Base-by-base conservation (phyloP, 2,888 invertebrate species). In the Hetaerina titia region DNA sequence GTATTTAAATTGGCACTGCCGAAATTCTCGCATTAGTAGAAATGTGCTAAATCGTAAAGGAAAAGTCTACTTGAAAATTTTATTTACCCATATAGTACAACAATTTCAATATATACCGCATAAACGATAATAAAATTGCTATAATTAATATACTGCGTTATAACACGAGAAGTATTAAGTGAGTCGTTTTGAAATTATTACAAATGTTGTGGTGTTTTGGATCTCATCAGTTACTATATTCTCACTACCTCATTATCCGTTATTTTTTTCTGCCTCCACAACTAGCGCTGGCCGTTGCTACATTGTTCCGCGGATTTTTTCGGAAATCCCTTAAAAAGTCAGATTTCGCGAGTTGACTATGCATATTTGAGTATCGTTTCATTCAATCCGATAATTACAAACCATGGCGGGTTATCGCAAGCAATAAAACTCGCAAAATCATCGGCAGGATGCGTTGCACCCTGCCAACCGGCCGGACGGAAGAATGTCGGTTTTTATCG, bases 361-460 rank as follows among this genome's bases (percentile, higher is more conserved):
- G 81, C 81, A 81, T 81, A 81, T 81, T 81, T 31, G 81, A 81
- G 81, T 25, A 25, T 22, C 81, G 31, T 25, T 81, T 81, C 81
- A 81, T 81, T 81, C 81, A 81, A 81, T 81, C 81, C 81, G 81
- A 81, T 81, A 81, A 81, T 81, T 81, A 81, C 81, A 81, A 81
- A 31, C 25, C 81, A 25, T 81, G 31, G 81, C 15, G 81, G 45
- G 81, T 81, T 81, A 31, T 81, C 81, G 81, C 81, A 15, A 81
- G 81, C 81, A 81, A 81, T 81, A 31, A 81, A 81, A 81, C 31
- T 81, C 31, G 25, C 31, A 15, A 81, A 81, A 31, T 31, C 13
- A 7, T 81, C 31, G 69, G 81, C 81, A 25, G 81, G 81, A 81
- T 81, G 31, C 81, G 31, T 31, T 13, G 31, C 31, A 31, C 15